Evolutionary conservation across 2,113 vertebrate genomes (phyloP).

Genomic region (Tenebrosternarchus preto): DNA sequence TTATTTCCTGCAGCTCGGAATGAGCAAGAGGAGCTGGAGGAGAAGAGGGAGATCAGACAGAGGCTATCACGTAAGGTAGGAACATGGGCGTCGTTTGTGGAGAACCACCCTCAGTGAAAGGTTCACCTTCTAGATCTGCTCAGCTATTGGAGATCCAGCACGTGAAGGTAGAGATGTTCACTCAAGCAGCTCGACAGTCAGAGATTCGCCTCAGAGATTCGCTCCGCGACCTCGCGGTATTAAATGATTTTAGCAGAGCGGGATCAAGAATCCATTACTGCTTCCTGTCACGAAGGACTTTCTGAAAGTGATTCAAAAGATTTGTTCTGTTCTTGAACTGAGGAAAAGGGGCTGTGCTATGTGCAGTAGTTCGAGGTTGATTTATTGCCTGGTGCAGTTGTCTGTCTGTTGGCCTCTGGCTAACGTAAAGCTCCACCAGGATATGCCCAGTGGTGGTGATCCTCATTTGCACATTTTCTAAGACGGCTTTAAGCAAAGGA

Average conservation of each 20-base stretch:
- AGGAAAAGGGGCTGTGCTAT: slow-evolving; percentile 2
- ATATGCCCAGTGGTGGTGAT: neutral
- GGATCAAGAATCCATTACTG: slow-evolving; percentile 11
- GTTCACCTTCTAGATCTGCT: neutral
- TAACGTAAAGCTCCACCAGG: neutral
- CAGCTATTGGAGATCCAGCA: no score
- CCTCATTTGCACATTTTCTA: neutral
- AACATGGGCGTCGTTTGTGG: neutral
- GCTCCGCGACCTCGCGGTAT: neutral
- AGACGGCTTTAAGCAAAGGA: no score
- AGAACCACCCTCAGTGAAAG: no score
- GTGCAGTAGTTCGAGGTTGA: neutral
- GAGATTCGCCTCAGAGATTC: neutral
- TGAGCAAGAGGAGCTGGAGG: slow-evolving; percentile 96
- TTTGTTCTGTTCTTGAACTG: slow-evolving; percentile 20
- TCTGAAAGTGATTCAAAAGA: slow-evolving; percentile 20
- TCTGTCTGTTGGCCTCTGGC: neutral
- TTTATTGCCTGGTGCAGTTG: neutral
- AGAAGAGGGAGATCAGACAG: slow-evolving; percentile 96
- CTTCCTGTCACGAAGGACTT: slow-evolving; percentile 2
- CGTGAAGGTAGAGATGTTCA: neutral
- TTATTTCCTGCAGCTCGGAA: slow-evolving; percentile 84
- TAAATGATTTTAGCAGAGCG: neutral
- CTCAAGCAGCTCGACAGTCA: neutral
- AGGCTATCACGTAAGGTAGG: slow-evolving; percentile 93